Conservation (phyloP, 1,140 invertebrate genomes). For the Zaprionus camerounensis region DNA sequence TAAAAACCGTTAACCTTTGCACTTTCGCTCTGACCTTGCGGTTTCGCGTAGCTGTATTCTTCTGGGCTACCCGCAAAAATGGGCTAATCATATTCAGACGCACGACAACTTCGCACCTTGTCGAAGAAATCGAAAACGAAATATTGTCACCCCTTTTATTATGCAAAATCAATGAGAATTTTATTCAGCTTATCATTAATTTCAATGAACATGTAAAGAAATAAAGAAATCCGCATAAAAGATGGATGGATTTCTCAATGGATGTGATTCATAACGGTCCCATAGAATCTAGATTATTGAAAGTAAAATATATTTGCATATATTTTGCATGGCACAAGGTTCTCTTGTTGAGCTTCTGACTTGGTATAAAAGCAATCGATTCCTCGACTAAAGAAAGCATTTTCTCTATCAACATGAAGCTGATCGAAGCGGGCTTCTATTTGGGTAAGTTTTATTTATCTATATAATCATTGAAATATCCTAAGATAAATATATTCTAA, state of each 20-base stretch:
- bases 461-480: slow-evolving; percentile 85
- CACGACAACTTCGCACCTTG: slow-evolving; percentile 37
- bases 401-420: slow-evolving; percentile 54
- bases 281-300: slow-evolving; percentile 73
- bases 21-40: slow-evolving; percentile 65
- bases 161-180: slow-evolving; percentile 42
- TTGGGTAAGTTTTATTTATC: slow-evolving; percentile 47
- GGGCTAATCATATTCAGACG: slow-evolving; percentile 62
- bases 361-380: slow-evolving; percentile 63
- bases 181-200: slow-evolving; percentile 37
- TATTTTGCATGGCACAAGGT: slow-evolving; percentile 30
- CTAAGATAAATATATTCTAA: slow-evolving; percentile 85
- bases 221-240: slow-evolving; percentile 40
- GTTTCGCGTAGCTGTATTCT: slow-evolving; percentile 25
- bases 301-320: slow-evolving; percentile 54
- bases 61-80: slow-evolving; percentile 4
- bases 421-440: slow-evolving; percentile 51
- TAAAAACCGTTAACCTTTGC: slow-evolving; percentile 50
- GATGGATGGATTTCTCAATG: slow-evolving; percentile 60
- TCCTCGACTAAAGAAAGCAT: slow-evolving; percentile 48
- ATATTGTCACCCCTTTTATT: slow-evolving; percentile 32
- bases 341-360: slow-evolving; percentile 18
- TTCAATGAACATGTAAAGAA: slow-evolving; percentile 15
- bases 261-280: slow-evolving; percentile 63
- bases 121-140: slow-evolving; percentile 39